Evolutionary conservation across 2,797 vertebrate genomes (phyloP).

Genomic region (Silurus lanzhouensis): DNA sequence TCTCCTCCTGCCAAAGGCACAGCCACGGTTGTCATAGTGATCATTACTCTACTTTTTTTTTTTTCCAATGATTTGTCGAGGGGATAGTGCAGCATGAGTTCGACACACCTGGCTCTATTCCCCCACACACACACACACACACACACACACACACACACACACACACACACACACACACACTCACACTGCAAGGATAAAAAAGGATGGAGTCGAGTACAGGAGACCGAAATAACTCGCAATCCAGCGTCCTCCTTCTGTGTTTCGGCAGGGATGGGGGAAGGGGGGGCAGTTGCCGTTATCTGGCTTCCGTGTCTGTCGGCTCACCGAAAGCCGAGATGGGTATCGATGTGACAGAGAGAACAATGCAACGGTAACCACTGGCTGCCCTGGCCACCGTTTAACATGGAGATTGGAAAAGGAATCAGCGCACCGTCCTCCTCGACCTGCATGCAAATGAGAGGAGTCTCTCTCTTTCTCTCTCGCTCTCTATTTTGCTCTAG

Average conservation of each 20-base stretch:
- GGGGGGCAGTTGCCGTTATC: conserved; percentile 48
- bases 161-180: neutral
- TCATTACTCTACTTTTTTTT: conserved; percentile 64
- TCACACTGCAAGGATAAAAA: conserved; percentile 32
- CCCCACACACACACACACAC: conserved; percentile 14
- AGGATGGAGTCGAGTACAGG: conserved; percentile 15
- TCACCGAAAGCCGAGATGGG: conserved; percentile 65
- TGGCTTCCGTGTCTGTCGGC: conserved; percentile 55
- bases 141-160: neutral
- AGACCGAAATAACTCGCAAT: conserved; percentile 39
- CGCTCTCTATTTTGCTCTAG: conserved; percentile 12
- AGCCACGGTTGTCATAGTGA: conserved; percentile 83
- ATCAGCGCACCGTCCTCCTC: conserved; percentile 72
- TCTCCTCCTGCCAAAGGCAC: conserved; percentile 57
- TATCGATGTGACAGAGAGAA: conserved; percentile 69
- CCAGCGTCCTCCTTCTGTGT: too few relatives aligned
- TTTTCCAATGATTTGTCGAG: conserved; percentile 36
- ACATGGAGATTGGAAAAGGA: conserved; percentile 82
- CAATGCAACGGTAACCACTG: conserved; percentile 77
- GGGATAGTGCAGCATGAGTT: conserved; percentile 50
- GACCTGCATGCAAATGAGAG: conserved; percentile 83
- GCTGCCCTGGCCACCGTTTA: conserved; percentile 78
- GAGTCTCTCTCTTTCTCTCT: conserved; percentile 65
- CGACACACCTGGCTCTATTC: conserved; percentile 75
- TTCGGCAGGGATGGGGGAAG: too few relatives aligned